Evolutionary conservation across 2,113 vertebrate species (phyloP), one percentile per base, ranked within the genome.

Genomic region (Coregonus clupeaformis): DNA sequence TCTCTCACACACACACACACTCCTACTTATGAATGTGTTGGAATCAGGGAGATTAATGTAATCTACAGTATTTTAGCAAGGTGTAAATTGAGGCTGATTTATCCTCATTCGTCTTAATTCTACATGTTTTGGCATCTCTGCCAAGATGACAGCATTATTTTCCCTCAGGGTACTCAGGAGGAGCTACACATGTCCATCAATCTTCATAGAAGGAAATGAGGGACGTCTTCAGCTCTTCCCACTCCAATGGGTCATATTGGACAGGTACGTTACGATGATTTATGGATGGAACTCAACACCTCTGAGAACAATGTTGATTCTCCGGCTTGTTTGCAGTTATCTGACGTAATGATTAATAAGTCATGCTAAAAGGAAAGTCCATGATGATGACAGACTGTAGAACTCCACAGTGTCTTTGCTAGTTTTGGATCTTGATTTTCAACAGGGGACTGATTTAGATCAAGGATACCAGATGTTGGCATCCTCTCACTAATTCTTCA

Each of bases 61-160:
- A 80, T 85, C 69, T 42, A 42, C 7, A 42, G 36, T 42, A 77
- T 11, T 82, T 64, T 52, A 18, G n/a, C 12, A 49, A 49, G 47
- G 78, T 80, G 78, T 78, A 77, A 85, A 85, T 80, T 72, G 64
- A 77, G 60, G 62, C 45, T 6, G 68, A 68, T 52, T 78, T 69
- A 25, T 71, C 30, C 63, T 83, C 80, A 7, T 89, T 83, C 69
- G 30, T 88, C 84, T 85, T 86, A 59, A 85, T 89, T 80, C 77
- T 1, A 57, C 22, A 29, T 69, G 71, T 59, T 74, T 77, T 77
- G 75, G 71, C 72, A 57, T 87, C 77, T 55, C 76, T 18, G 78
- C 22, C 47, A 65, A 75, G 70, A 82, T 62, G 73, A 77, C 64
- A 42, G 73, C 55, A 45, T 78, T 76, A 77, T 80, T 80, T 80